A percentile compares a stretch with the other conserved stretches of the same genome.
Conservation (phyloP, 2,797 vertebrate genomes). For the Perdix hodgsoniae region DNA sequence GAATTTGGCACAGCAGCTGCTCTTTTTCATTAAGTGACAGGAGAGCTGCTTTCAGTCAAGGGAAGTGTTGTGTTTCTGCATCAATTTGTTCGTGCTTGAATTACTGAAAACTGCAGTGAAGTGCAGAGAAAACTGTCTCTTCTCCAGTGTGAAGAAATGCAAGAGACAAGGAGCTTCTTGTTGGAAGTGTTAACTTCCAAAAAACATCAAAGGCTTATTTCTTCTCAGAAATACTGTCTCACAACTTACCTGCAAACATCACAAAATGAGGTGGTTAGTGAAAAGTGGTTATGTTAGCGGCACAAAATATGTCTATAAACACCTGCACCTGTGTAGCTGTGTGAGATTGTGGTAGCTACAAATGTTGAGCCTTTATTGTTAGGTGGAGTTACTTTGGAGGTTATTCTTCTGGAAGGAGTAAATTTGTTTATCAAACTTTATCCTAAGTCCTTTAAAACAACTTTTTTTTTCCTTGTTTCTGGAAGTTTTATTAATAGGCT, state of each 20-base stretch:
- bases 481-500: not conserved
- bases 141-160: not conserved
- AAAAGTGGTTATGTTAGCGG: not conserved
- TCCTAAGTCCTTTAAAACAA: not conserved
- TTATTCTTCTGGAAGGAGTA: not conserved
- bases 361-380: not conserved
- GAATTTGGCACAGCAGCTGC: not conserved
- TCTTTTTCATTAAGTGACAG: not conserved
- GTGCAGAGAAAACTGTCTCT: not conserved
- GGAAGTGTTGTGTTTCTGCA: fast-evolving
- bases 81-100: not conserved
- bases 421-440: not conserved
- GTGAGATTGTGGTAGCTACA: not conserved
- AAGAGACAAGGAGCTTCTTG: not conserved
- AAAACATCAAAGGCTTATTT: not conserved
- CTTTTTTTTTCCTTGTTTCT: not conserved
- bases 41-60: not conserved
- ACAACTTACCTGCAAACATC: not conserved
- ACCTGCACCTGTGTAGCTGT: not conserved
- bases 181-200: not conserved
- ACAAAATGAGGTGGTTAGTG: not conserved
- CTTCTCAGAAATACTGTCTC: not conserved
- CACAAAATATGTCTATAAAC: not conserved
- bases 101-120: too few species aligned
- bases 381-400: not conserved